Evolutionary conservation across 2,113 vertebrate genomes (phyloP).

Genomic region (Nannospalax galili): DNA sequence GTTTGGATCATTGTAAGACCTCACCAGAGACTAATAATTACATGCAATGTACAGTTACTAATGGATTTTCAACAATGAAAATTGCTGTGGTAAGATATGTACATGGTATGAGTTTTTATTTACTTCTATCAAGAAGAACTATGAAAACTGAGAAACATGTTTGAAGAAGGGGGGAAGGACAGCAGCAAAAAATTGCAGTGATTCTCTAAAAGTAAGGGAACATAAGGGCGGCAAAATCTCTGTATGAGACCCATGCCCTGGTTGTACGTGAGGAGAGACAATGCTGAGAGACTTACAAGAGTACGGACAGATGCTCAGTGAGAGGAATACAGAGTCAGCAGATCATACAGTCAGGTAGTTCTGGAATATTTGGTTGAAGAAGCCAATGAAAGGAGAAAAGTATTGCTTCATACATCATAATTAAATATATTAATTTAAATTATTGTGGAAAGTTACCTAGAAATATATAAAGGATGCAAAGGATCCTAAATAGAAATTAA

Average conservation of each 20-base stretch:
- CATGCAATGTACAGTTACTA: neutral
- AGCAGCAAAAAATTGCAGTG: neutral
- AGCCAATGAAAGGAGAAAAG: neutral
- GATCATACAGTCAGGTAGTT: neutral
- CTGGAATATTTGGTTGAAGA: neutral
- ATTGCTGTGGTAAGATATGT: neutral
- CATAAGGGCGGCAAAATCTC: neutral
- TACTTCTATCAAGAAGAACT: neutral
- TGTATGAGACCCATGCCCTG: neutral
- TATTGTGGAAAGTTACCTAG: neutral
- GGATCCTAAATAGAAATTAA: neutral
- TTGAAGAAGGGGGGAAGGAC: neutral
- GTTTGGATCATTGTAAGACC: neutral
- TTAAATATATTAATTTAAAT: neutral
- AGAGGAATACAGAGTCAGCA: neutral
- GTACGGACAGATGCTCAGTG: neutral
- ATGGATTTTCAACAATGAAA: slow-evolving; percentile 1
- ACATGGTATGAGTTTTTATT: neutral
- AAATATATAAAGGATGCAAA: slow-evolving; percentile 1
- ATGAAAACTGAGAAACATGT: neutral
- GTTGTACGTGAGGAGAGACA: neutral
- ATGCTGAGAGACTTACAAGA: neutral
- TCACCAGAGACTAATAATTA: neutral
- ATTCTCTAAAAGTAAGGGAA: neutral
- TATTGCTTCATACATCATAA: slow-evolving; percentile 6